A percentile compares a stretch with the other conserved stretches of the same genome.
These are phyloP conservation scores for Spinibarbus caldwelli DNA, from an alignment of 2,797 vertebrate species.

Conservation along the genomic window DNA sequence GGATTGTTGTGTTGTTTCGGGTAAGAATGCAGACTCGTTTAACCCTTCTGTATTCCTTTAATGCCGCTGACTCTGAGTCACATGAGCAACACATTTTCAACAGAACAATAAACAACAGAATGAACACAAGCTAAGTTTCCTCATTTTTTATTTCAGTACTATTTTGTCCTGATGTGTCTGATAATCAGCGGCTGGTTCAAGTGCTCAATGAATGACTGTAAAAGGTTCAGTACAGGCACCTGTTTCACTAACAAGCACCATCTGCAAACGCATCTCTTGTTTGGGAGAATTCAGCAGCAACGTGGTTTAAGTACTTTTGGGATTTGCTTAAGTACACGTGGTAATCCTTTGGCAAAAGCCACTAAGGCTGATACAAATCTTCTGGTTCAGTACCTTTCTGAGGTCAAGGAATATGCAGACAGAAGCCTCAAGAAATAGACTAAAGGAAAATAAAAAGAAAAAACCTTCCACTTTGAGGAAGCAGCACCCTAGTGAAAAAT, in stretches of 20 bases:
- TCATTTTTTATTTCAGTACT: neutral
- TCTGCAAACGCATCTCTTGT: neutral
- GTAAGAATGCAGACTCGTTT: slow-evolving; percentile 34
- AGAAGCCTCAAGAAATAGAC: slow-evolving; percentile 83
- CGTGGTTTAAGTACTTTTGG: slow-evolving; percentile 14
- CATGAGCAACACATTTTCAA: slow-evolving; percentile 47
- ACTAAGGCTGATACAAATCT: slow-evolving; percentile 75
- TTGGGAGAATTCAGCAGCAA: neutral
- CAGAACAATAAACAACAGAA: slow-evolving; percentile 53
- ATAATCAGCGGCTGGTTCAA: neutral
- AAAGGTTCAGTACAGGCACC: too few relatives aligned
- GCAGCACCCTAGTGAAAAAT: too few relatives aligned
- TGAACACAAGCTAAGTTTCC: neutral
- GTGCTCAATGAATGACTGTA: too few relatives aligned
- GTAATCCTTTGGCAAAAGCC: slow-evolving; percentile 68
- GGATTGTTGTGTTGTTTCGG: slow-evolving; percentile 25
- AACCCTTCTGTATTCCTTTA: slow-evolving; percentile 53
- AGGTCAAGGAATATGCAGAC: slow-evolving; percentile 84
- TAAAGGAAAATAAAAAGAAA: neutral
- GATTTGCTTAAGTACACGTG: slow-evolving; percentile 71
- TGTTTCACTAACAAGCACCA: neutral
- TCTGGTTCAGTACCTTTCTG: slow-evolving; percentile 92
- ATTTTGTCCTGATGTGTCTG: neutral
- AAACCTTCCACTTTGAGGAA: too few relatives aligned
- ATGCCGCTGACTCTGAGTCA: slow-evolving; percentile 47